These are phyloP conservation scores for Pseudochromis fuscus DNA, from an alignment of 2,797 vertebrate genomes.

Conservation along the genomic window DNA sequence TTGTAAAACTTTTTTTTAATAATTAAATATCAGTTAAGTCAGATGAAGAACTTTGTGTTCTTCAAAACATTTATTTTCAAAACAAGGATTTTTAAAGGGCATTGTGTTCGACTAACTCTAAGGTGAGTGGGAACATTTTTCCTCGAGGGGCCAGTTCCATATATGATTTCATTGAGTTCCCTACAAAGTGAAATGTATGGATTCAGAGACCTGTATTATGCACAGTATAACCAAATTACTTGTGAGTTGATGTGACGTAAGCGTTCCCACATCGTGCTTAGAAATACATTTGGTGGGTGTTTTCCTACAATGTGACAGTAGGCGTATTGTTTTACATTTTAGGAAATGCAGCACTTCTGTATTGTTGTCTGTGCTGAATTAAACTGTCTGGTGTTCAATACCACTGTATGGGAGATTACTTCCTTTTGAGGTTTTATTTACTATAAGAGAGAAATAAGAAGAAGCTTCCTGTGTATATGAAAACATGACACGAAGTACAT, in stretches of 20 bases:
- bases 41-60: not conserved
- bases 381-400: not conserved
- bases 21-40: constrained; percentile 11
- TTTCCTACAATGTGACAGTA: not conserved
- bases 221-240: constrained; percentile 11
- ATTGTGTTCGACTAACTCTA: not conserved
- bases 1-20: not conserved
- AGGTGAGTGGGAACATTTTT: constrained; percentile 2
- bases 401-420: constrained; percentile 13
- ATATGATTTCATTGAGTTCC: constrained; percentile 28
- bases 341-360: not conserved
- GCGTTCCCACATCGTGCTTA: constrained; percentile 5
- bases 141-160: constrained; percentile 17
- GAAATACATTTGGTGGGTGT: not conserved
- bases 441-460: constrained; percentile 7
- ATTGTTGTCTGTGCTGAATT: not conserved
- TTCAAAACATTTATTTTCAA: too few species aligned
- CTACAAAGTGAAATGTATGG: constrained; percentile 4
- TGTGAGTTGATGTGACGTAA: constrained; percentile 14
- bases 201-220: constrained; percentile 12
- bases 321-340: not conserved
- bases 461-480: not conserved
- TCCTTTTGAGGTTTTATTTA: constrained; percentile 10
- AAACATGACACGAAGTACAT: constrained; percentile 6
- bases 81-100: too few species aligned